Base-by-base conservation (phyloP, 2,797 vertebrate genomes). In the Peromyscus attwateri region DNA sequence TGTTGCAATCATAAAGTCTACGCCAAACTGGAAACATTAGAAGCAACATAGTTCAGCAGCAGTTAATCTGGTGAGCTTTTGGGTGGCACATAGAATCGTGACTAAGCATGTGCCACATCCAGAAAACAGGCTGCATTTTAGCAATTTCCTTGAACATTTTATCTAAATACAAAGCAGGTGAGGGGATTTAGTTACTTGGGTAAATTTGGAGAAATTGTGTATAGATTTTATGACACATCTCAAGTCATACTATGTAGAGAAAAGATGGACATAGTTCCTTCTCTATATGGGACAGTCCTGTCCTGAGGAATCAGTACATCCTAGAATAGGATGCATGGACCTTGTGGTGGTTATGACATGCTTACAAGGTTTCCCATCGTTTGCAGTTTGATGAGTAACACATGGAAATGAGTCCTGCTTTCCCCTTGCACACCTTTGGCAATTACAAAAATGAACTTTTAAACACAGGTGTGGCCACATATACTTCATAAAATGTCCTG, bases 181-280 rank as follows among this genome's bases (percentile, higher is more conserved):
- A 87, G 92, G 52, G 91, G 73, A 83, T 66, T 73, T 96, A 87
- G 94, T 87, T 57, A 66, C 31, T 75, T 60, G 66, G 4, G 60
- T 2, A 84, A 88, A 79, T 88, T 66, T 95, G 57, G 40, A 92
- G 73, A 75, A 57, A 1, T 19, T 83, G 87, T 84, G 19, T 66
- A n/a, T 31, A 25, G 55, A 17, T 89, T 93, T 83, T 87, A n/a
- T 60, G 10, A 25, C 57, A 77, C 5, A 49, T 12, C 81, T 66
- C 64, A 92, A 95, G 75, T 89, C 52, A 29, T 76, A n/a, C 34
- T 57, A 13, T 3, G 25, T 70, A 90, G 52, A 76, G 9, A 83
- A 84, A 80, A 94, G 60, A 25, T 0, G 31, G 46, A 55, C 9
- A 6, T 13, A 19, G 6, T 95, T 89, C 6, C 6, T 34, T 73